Evolutionary conservation across 2,888 invertebrate species (phyloP), one percentile per base, ranked within the genome.

Genomic region (Pimpla rufipes): DNA sequence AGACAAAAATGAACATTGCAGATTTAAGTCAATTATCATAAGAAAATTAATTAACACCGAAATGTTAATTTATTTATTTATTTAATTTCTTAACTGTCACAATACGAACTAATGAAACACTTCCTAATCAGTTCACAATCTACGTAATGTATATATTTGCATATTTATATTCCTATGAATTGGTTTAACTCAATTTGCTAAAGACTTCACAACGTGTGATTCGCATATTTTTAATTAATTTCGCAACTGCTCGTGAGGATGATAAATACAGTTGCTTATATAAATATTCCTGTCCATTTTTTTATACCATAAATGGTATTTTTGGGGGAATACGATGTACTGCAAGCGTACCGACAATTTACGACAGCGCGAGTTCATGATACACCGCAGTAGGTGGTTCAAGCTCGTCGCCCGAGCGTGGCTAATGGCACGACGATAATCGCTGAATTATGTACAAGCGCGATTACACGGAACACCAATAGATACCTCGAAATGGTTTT

Each of bases 381-480:
- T 74, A 77, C 57, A 7, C 16, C 62, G 66, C 71, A 52, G 45
- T 71, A 79, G 21, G 45, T 68, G 18, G 57, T 57, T 47, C 45
- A 18, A 29, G 29, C 52, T 77, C 52, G 52, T 77, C 42, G 73
- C 68, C 59, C 62, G 62, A 77, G 67, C 77, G 80, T 83, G 52
- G 52, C 59, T 74, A 77, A 83, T 77, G 62, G 68, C 50, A 73
- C 59, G 50, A 55, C 62, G 82, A 83, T 83, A 80, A 83, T 83
- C 62, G 74, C 47, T 16, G 55, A 18, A 73, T 74, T 79, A 55
- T 64, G 62, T 64, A 35, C 62, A 80, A 77, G 29, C 23, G 66
- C 37, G 78, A 62, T 37, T 57, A 45, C 52, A 50, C 23, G 40
- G 8, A 77, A 50, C 29, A 29, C 42, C 13, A 42, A 70, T 42